phyloP scores from a whole-genome alignment of 1,140 invertebrate species.

The Colletes latitarsis region DNA sequence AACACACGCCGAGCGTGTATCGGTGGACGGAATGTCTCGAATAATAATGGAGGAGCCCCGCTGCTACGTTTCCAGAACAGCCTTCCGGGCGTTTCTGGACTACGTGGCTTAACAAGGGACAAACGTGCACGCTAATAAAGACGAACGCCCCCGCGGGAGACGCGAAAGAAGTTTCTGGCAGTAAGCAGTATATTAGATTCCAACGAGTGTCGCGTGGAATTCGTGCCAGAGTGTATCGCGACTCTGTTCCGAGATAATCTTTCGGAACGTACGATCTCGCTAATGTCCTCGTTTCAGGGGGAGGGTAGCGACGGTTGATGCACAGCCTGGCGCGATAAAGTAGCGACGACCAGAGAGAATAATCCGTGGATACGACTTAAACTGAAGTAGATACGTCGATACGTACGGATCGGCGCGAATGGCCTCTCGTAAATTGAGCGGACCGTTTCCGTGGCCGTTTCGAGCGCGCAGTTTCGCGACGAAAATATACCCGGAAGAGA shows the following conservation, averaged over 20 bases:
- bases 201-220: background rate
- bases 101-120: background rate
- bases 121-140: constrained; percentile 36
- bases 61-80: background rate
- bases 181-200: constrained; percentile 23
- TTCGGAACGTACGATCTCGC: constrained; percentile 36
- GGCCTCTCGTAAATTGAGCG: constrained; percentile 51
- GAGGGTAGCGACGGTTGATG: background rate
- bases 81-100: background rate
- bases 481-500: constrained; percentile 56
- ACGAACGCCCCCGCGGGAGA: constrained; percentile 18
- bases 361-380: constrained; percentile 39
- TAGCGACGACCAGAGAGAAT: background rate
- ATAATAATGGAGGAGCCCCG: background rate
- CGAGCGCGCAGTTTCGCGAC: background rate
- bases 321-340: constrained; percentile 18
- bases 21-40: constrained; percentile 4
- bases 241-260: constrained; percentile 18
- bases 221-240: background rate
- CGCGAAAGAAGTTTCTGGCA: background rate
- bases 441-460: constrained; percentile 37
- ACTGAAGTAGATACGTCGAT: constrained; percentile 38
- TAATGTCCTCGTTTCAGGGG: constrained; percentile 25
- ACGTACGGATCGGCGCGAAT: constrained; percentile 20
- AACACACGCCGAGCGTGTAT: background rate